Evolutionary conservation across 2,888 invertebrate genomes (phyloP).

Genomic region (Zelleria hepariella): DNA sequence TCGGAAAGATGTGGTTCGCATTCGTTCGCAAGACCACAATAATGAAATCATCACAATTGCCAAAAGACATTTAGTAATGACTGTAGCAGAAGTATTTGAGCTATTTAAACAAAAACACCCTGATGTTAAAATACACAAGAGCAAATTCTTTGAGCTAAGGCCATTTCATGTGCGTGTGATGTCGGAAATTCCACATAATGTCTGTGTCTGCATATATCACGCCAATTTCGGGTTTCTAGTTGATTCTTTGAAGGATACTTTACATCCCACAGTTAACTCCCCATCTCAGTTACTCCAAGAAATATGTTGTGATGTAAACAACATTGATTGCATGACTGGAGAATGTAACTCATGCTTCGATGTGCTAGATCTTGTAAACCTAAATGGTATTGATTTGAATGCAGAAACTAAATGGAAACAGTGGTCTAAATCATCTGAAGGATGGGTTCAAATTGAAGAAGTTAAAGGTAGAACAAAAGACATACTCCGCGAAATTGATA

Average conservation of each 20-base stretch:
- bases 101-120: slow-evolving; percentile 8
- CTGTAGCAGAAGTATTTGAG: slow-evolving; percentile 7
- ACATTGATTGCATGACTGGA: too few species aligned
- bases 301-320: too few species aligned
- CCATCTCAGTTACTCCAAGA: too few species aligned
- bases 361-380: too few species aligned
- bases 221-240: slow-evolving; percentile 4
- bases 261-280: too few species aligned
- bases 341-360: too few species aligned
- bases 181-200: slow-evolving; percentile 7
- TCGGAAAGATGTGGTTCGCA: slow-evolving; percentile 8
- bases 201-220: slow-evolving; percentile 7
- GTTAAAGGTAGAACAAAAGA: slow-evolving; percentile 3
- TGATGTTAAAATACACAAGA: slow-evolving; percentile 4
- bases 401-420: too few species aligned
- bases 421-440: too few species aligned
- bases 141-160: slow-evolving; percentile 7
- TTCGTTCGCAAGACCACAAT: slow-evolving; percentile 3
- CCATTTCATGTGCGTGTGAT: slow-evolving; percentile 7
- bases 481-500: slow-evolving; percentile 3
- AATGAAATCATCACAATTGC: slow-evolving; percentile 7
- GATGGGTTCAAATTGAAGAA: slow-evolving; percentile 3
- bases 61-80: slow-evolving; percentile 10
- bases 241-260: slow-evolving; percentile 4
- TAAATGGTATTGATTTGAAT: too few species aligned